phyloP scores from a whole-genome alignment of 2,113 vertebrate genomes.

The Andinoacara biseriatus region DNA sequence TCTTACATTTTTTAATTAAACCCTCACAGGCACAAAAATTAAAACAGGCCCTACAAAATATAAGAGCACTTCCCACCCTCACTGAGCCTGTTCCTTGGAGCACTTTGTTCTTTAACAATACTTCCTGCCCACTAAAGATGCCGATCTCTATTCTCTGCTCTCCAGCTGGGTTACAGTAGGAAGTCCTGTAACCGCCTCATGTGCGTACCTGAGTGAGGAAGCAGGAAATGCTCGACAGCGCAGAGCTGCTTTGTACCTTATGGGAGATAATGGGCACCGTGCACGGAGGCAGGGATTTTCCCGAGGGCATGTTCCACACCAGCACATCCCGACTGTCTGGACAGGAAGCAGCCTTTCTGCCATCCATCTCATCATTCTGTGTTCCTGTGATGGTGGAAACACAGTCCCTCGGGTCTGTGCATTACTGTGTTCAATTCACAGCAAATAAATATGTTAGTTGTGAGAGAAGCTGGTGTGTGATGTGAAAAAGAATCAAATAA shows the following conservation, averaged over 20 bases:
- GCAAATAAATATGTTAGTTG: neutral
- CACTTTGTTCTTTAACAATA: conserved; percentile 62
- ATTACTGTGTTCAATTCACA: conserved; percentile 10
- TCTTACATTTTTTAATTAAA: neutral
- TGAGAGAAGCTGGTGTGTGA: conserved; percentile 16
- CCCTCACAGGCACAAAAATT: neutral
- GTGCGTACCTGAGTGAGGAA: conserved; percentile 61
- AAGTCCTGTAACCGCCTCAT: conserved; percentile 51
- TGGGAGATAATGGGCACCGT: conserved; percentile 70
- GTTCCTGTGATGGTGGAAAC: neutral
- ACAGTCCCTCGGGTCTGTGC: neutral
- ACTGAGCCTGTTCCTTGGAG: neutral
- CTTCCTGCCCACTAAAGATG: conserved; percentile 52
- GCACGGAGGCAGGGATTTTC: conserved; percentile 63
- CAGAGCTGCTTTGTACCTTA: conserved; percentile 70
- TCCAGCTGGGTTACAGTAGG: conserved; percentile 61
- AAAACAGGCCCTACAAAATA: neutral
- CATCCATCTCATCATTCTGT: conserved; percentile 14
- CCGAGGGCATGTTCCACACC: conserved; percentile 62
- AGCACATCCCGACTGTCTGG: conserved; percentile 62
- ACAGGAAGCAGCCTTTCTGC: conserved; percentile 59
- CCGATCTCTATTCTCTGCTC: conserved; percentile 27
- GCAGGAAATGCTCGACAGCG: conserved; percentile 69
- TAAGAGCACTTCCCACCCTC: neutral
- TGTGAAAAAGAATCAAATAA: conserved; percentile 41